Base-by-base conservation (phyloP, 2,113 vertebrate species). In the Chinchilla lanigera region DNA sequence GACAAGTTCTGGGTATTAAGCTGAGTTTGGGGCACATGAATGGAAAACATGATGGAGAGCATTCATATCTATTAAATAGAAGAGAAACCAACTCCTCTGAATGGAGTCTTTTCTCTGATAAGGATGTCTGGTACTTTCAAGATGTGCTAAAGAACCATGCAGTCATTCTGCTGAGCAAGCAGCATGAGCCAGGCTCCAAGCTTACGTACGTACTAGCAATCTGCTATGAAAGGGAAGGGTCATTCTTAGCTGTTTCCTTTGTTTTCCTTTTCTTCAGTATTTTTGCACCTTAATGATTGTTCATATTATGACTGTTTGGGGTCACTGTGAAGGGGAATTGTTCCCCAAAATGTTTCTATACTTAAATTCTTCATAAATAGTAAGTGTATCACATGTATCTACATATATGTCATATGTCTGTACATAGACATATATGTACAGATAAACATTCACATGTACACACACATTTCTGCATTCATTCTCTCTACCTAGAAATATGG, bases 341-440 rank as follows among this genome's bases (percentile, higher is more conserved):
- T 44, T 86, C 30, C 38, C 65, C 5, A 54, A 78, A 88, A 7
- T 65, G 33, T 78, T 61, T 69, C 52, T 73, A 30, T 28, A 67
- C 33, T 92, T 22, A 77, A 82, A 90, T 28, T 44, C 52, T 89
- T 89, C 73, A 71, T 13, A 54, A 90, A 69, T n/a, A 69, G 28
- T 12, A 54, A 83, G 24, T 19, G 17, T 1, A 60, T 4, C 13
- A 30, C 9, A 75, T 56, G 56, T 24, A n/a, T 56, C 28, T 26
- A 5, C 11, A 54, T 20, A 73, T 17, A 28, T 7, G 67, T 7
- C 11, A 54, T 20, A 73, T 17, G 35, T 7, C 67, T 7, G 24
- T 17, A 33, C 28, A 44, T 16, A 41, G 0, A 82, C 8, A 92
- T 20, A 50, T 2, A 75, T 33, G 54, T 9, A 61, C 0, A 81